Evolutionary conservation across 2,113 vertebrate genomes (phyloP), one percentile per base, ranked within the genome.

Genomic region (Tamias sibiricus): DNA sequence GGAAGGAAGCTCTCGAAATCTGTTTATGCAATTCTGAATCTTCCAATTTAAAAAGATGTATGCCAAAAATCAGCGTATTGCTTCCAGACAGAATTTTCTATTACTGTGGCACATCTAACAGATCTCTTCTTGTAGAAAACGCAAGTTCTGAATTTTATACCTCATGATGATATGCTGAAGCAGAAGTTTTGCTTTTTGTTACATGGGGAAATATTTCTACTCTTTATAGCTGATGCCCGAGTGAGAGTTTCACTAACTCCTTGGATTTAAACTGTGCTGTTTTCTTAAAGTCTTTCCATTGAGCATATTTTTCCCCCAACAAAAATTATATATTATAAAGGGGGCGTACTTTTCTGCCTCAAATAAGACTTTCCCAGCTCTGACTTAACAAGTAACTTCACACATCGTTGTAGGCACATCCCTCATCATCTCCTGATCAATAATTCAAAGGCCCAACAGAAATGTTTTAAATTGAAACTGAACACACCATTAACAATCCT

Each of bases 1-100:
- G 59, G 98, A 98, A 98, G 97, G 98, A 97, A 97, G 89, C 91
- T 37, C 90, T 57, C 95, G 42, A 0, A 91, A 96, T 97, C 98
- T 94, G 95, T 98, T 98, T 97, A 95, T 93, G 90, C 83, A 49
- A 92, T 94, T 89, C 72, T 85, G 62, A 97, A 71, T 94, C 87
- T 90, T 90, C 52, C 71, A 47, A 17, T 76, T 90, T 96, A 91
- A 68, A 97, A 95, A 92, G 47, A 91, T 64, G 40, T 4, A 64
- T 82, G 94, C 92, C 76, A 82, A 81, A 97, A 96, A 54, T 89
- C 85, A 86, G 40, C 13, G 20, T 12, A 69, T 77, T 92, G 24
- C 85, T 96, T 92, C 92, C 49, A 95, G 80, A 57, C 59, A 86
- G 85, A 82, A 32, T 95, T 81, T 94, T 86, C 69, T 82, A 59